phyloP scores from a whole-genome alignment of 2,888 invertebrate genomes.

The Thymelicus lineola region DNA sequence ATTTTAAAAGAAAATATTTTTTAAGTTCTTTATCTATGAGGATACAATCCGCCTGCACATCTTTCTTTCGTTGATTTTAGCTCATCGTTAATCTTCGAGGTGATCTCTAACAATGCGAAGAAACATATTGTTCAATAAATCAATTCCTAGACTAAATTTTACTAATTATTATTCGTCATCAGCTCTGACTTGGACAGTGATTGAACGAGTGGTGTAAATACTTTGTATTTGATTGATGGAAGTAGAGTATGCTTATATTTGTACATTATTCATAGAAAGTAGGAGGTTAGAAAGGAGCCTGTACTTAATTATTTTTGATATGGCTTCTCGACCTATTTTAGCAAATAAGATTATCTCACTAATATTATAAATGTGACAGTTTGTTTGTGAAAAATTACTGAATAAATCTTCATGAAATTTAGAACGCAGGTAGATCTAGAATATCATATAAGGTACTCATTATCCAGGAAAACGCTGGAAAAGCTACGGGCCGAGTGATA shows the following conservation, averaged over 20 bases:
- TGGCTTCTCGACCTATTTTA: too few species aligned
- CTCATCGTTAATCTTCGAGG: background rate
- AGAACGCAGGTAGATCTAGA: too few species aligned
- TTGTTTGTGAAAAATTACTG: too few species aligned
- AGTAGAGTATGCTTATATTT: background rate
- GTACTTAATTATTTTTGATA: too few species aligned
- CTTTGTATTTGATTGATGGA: background rate
- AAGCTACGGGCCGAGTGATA: too few species aligned
- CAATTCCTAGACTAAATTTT: background rate
- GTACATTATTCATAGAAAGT: background rate
- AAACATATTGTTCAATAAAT: background rate
- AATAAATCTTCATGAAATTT: too few species aligned
- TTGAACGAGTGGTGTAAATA: background rate
- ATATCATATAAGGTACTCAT: too few species aligned
- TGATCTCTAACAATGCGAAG: background rate
- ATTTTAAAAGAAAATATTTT: background rate
- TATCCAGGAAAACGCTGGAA: too few species aligned
- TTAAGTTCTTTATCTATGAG: background rate
- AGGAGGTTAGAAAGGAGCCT: background rate
- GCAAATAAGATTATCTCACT: too few species aligned
- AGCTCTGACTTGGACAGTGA: background rate
- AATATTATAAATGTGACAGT: too few species aligned
- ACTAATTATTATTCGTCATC: slow-evolving; percentile 1
- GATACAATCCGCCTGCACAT: background rate
- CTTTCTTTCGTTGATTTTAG: background rate